phyloP scores from a whole-genome alignment of 2,113 vertebrate species.

The Spea multiplicata region DNA sequence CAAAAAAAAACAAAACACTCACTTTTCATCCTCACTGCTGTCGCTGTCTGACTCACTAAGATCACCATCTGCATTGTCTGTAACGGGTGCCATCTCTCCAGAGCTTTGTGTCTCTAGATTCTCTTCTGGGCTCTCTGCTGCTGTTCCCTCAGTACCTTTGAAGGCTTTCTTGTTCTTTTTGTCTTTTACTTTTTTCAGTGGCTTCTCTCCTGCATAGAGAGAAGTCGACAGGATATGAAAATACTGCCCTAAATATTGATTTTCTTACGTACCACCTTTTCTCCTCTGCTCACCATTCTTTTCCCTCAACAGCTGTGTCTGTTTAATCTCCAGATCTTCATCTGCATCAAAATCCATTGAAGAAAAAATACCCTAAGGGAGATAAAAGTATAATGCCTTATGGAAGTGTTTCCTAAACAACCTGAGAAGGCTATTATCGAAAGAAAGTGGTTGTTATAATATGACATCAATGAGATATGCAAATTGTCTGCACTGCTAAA shows the following conservation, averaged over 20 bases:
- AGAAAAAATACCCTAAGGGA: slow-evolving; percentile 78
- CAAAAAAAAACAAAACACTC: slow-evolving; percentile 27
- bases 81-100: neutral
- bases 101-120: neutral
- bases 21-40: slow-evolving; percentile 79
- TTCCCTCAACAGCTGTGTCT: slow-evolving; percentile 71
- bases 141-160: neutral
- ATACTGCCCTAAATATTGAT: neutral
- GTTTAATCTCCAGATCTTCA: slow-evolving; percentile 76
- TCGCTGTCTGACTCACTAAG: slow-evolving; percentile 67
- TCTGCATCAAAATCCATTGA: slow-evolving; percentile 76
- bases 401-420: no score
- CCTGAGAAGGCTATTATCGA: no score
- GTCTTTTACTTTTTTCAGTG: neutral
- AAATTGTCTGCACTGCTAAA: no score
- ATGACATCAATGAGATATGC: no score
- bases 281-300: slow-evolving; percentile 46
- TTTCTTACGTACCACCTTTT: neutral
- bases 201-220: neutral
- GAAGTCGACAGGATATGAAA: neutral
- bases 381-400: neutral
- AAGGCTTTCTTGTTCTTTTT: neutral
- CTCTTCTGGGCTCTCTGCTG: neutral
- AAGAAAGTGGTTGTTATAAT: no score
- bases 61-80: slow-evolving; percentile 19